These are phyloP conservation scores for Clarias gariepinus DNA, from an alignment of 2,113 vertebrate species.

Conservation along the genomic window DNA sequence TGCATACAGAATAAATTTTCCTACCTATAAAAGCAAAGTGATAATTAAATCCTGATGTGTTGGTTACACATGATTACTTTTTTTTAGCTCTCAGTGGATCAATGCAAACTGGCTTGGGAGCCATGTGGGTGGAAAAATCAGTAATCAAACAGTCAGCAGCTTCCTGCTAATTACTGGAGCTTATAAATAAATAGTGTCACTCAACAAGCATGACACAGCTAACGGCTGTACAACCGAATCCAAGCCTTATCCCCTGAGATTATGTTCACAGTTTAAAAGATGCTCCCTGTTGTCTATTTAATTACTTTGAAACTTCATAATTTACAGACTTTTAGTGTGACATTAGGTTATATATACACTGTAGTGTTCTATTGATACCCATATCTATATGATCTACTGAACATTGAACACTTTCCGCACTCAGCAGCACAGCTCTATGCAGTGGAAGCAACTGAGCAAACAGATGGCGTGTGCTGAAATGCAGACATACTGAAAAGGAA, in stretches of 20 bases:
- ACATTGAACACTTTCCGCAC: background rate
- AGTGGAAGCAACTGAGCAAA: background rate
- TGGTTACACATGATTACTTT: background rate
- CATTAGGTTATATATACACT: background rate
- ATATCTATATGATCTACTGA: background rate
- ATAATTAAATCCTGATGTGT: background rate
- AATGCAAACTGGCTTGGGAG: background rate
- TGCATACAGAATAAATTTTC: background rate
- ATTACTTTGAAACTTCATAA: background rate
- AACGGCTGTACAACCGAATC: background rate
- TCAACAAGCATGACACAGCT: constrained; percentile 4
- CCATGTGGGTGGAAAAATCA: constrained; percentile 3
- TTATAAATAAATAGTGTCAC: background rate
- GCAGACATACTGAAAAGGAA: background rate
- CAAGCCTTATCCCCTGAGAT: background rate
- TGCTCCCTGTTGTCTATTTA: background rate
- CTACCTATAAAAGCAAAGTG: background rate
- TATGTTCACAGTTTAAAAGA: background rate
- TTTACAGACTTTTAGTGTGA: background rate
- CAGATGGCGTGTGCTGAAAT: background rate
- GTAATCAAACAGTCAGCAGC: background rate
- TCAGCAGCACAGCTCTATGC: background rate
- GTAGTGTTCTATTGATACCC: background rate
- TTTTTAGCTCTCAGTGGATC: background rate
- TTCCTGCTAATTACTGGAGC: constrained; percentile 19